Base-by-base conservation (phyloP, 2,113 vertebrate species). In the Sander vitreus region DNA sequence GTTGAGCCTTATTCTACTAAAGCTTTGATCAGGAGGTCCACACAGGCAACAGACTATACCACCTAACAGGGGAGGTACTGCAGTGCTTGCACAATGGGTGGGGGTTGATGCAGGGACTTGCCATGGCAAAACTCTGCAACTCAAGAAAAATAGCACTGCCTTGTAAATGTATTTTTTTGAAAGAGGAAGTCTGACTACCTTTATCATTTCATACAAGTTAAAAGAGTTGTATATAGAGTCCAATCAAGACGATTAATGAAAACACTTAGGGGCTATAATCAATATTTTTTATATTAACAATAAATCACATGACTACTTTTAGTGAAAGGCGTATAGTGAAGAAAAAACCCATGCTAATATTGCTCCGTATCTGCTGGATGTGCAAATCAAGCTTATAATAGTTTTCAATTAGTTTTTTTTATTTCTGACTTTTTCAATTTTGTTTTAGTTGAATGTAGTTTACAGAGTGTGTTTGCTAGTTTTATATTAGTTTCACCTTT, bases 21-120 rank as follows among this genome's bases (percentile, higher is more conserved):
- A 68, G 88, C 91, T 94, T 93, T 94, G 93, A 94, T 95, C 89
- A 91, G 82, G 76, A 84, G 74, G 84, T 78, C 81, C 84, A 85
- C 80, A 89, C 59, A 82, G 69, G 81, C 79, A 19, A 88, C 88
- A 89, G 73, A 81, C 80, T 70, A 51, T 71, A 78, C 73, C 84
- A 81, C 76, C 83, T 86, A 88, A 88, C 69, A 73, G 83, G 73
- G 74, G 73, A 81, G 67, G 80, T 36, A 23, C 76, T 76, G 74
- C 86, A 73, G 81, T 55, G 79, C 84, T 78, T 33, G 69, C 86
- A 85, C 89, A 93, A 91, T 64, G 48, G 84, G 84, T 65, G 83
- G 88, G 70, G 74, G 80, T 68, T 53, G 47, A 71, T 78, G 84
- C 67, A 58, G 84, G 57, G 78, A 79, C 72, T 80, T 72, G 80